Percentiles rank a stretch among this genome's conserved stretches.
Evolutionary conservation across 2,888 invertebrate species (phyloP).

Genomic region (Cosmopolites sordidus): DNA sequence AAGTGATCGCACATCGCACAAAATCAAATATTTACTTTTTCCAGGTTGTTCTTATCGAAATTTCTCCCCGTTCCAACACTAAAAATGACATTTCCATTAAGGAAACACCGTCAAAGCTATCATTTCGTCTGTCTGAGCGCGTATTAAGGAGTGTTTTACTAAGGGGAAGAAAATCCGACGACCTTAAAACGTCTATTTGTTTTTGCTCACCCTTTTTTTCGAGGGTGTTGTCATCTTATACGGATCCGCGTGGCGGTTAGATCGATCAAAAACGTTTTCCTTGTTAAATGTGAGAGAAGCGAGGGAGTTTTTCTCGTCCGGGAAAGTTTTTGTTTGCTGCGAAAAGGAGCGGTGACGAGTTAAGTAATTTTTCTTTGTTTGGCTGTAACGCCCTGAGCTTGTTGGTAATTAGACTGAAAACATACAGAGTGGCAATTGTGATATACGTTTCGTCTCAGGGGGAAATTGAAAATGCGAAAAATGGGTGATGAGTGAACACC

Average conservation of each 20-base stretch:
- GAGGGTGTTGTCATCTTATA: slow-evolving; percentile 26
- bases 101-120: slow-evolving; percentile 22
- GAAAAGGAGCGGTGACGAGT: background rate
- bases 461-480: background rate
- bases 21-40: slow-evolving; percentile 18
- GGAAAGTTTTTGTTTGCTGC: background rate
- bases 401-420: background rate
- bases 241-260: slow-evolving; percentile 15
- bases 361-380: slow-evolving; percentile 2
- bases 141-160: slow-evolving; percentile 20
- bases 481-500: too few relatives aligned
- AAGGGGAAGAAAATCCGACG: slow-evolving; percentile 15
- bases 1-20: background rate
- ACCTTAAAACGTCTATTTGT: slow-evolving; percentile 25
- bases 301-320: background rate
- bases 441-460: background rate
- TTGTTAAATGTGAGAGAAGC: slow-evolving; percentile 23
- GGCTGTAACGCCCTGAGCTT: background rate
- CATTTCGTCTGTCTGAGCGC: slow-evolving; percentile 21
- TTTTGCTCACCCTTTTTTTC: slow-evolving; percentile 20
- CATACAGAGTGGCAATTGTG: background rate
- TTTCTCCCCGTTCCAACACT: slow-evolving; percentile 9
- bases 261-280: slow-evolving; percentile 25
- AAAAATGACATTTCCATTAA: slow-evolving; percentile 25
- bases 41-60: slow-evolving; percentile 9